phyloP scores from a whole-genome alignment of 2,113 vertebrate species.

The Spea multiplicata region DNA sequence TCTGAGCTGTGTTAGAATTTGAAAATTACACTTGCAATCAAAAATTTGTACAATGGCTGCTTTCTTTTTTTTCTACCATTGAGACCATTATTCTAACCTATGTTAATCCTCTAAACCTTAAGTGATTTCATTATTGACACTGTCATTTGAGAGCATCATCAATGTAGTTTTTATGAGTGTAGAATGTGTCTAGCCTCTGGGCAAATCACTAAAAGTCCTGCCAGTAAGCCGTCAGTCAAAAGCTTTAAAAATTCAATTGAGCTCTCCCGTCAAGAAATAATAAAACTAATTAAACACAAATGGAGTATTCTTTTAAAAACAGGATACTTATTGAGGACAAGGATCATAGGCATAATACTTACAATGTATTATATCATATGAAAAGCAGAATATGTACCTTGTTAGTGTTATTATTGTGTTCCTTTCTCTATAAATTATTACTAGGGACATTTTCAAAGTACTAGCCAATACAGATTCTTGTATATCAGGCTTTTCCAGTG shows the following conservation, averaged over 20 bases:
- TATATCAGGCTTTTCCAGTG: too few species aligned
- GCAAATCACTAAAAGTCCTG: not conserved
- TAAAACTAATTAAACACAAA: not conserved
- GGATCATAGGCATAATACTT: too few species aligned
- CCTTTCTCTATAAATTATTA: too few species aligned
- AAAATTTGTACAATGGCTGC: not conserved
- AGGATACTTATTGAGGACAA: not conserved
- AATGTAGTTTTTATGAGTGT: not conserved
- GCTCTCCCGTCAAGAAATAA: not conserved
- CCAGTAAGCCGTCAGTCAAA: not conserved
- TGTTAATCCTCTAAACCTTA: slow-evolving; percentile 6
- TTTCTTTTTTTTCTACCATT: not conserved
- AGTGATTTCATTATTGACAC: slow-evolving; percentile 9
- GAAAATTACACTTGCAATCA: not conserved
- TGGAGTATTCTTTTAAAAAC: not conserved
- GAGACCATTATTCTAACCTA: not conserved
- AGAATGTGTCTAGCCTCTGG: not conserved
- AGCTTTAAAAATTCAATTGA: not conserved
- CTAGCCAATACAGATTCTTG: too few species aligned
- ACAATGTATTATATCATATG: too few species aligned
- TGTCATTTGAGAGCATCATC: not conserved
- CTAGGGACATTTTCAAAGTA: too few species aligned
- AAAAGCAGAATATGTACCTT: too few species aligned
- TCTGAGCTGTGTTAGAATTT: not conserved
- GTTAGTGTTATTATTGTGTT: too few species aligned